phyloP scores from a whole-genome alignment of 2,113 vertebrate species.

The Archilochus colubris region DNA sequence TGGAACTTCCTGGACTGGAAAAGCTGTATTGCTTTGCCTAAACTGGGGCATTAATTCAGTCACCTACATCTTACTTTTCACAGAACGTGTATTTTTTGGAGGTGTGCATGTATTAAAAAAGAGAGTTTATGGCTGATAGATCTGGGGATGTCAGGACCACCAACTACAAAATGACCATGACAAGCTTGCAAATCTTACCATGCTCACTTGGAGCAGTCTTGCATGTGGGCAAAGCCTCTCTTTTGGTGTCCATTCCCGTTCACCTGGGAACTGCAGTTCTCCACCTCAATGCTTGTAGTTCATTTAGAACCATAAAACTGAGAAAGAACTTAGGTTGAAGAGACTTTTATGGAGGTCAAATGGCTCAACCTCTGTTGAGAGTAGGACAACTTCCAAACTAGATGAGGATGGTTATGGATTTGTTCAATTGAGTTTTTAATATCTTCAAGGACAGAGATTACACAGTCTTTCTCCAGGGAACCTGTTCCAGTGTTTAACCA shows the following conservation, averaged over 20 bases:
- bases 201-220: not conserved
- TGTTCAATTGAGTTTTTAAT: not conserved
- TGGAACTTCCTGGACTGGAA: not conserved
- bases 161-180: not conserved
- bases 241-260: not conserved
- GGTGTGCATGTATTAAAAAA: not conserved
- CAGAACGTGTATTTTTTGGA: not conserved
- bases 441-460: not conserved
- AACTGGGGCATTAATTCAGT: not conserved
- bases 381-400: not conserved
- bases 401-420: not conserved
- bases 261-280: not conserved
- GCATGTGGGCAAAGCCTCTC: not conserved
- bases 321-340: not conserved
- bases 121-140: not conserved
- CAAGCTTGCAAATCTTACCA: not conserved
- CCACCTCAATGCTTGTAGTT: not conserved
- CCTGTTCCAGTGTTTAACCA: not conserved
- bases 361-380: not conserved
- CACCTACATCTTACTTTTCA: not conserved
- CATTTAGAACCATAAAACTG: not conserved
- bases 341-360: not conserved
- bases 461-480: not conserved
- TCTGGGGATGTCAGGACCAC: not conserved
- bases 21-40: not conserved